Evolutionary conservation across 2,113 vertebrate species (phyloP).

Genomic region (Pterophyllum scalare): DNA sequence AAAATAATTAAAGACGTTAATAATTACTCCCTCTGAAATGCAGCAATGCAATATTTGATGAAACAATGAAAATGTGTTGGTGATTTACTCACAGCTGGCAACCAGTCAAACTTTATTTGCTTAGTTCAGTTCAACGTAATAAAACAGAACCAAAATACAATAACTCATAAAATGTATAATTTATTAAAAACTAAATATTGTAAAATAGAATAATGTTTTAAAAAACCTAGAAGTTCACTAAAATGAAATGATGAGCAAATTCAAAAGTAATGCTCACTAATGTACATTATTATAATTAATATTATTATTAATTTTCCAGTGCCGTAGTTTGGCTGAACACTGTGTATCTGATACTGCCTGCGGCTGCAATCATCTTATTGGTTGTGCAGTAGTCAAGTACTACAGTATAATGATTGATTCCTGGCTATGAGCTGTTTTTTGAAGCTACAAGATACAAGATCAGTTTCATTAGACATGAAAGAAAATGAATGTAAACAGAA

Average conservation of each 20-base stretch:
- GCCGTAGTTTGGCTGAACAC: neutral
- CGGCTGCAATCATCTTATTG: neutral
- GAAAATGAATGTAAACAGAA: neutral
- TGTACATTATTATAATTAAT: neutral
- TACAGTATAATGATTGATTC: constrained; percentile 13
- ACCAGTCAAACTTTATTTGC: neutral
- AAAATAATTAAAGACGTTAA: neutral
- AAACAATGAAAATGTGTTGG: neutral
- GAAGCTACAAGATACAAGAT: neutral
- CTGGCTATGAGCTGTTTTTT: neutral
- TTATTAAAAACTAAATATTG: neutral
- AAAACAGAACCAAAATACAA: neutral
- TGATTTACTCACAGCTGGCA: neutral
- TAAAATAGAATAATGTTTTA: neutral
- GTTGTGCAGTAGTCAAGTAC: neutral
- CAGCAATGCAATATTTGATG: neutral
- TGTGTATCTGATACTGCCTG: neutral
- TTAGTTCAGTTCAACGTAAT: neutral
- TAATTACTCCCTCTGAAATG: neutral
- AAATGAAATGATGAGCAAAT: neutral
- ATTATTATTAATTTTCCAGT: neutral
- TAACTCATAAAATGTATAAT: neutral
- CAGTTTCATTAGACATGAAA: neutral
- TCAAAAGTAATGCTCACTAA: neutral
- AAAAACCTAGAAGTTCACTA: neutral